Evolutionary conservation across 2,888 invertebrate species (phyloP).

Genomic region (Glaucopsyche alexis): DNA sequence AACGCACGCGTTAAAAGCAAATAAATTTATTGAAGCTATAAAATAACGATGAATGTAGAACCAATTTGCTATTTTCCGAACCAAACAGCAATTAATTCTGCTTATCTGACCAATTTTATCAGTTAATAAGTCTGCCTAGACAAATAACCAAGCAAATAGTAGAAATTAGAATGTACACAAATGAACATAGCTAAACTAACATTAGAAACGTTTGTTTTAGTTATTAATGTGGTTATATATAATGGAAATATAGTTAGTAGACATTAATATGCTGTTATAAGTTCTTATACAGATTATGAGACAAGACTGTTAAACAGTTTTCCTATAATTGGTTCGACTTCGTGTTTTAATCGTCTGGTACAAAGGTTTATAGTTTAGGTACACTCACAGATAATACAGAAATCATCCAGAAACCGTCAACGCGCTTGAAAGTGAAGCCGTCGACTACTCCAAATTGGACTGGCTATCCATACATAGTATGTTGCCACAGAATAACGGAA

Average conservation of each 20-base stretch:
- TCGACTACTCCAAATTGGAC: no score
- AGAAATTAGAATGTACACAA: conserved; percentile 17
- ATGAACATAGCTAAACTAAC: conserved; percentile 13
- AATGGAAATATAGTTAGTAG: not conserved
- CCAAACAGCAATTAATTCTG: conserved; percentile 16
- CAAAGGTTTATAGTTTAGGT: no score
- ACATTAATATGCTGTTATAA: not conserved
- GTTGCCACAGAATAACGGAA: no score
- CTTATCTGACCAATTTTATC: conserved; percentile 24
- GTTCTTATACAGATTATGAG: not conserved
- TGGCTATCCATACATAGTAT: no score
- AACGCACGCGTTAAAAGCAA: conserved; percentile 1
- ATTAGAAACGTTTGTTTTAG: conserved; percentile 13
- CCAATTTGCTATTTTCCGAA: conserved; percentile 17
- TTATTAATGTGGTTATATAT: not conserved
- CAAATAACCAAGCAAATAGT: conserved; percentile 24
- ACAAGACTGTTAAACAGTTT: no score
- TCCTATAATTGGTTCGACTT: no score
- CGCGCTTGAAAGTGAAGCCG: no score
- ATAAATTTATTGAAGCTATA: conserved; percentile 10
- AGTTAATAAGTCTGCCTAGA: conserved; percentile 22
- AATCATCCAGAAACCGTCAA: no score
- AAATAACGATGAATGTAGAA: not conserved
- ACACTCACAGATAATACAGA: no score
- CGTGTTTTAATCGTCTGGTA: no score